A percentile compares a stretch with the other conserved stretches of the same genome.
Conservation (phyloP, 2,888 invertebrate genomes). For the Dicycla oo region DNA sequence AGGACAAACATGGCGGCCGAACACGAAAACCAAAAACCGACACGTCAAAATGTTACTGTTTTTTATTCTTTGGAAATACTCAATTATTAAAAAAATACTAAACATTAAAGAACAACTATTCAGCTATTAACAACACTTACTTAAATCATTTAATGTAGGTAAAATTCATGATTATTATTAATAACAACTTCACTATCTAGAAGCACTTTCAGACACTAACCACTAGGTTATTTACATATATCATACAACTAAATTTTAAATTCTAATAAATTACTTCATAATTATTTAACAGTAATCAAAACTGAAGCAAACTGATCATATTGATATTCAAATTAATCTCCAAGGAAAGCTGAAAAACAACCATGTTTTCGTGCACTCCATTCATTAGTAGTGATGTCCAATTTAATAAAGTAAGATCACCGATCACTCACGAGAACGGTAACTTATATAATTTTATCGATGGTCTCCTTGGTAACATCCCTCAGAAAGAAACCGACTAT, state of each 20-base stretch:
- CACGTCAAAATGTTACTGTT: conserved; percentile 85
- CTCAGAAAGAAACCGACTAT: conserved; percentile 10
- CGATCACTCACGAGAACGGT: conserved; percentile 9
- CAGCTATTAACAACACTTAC: conserved; percentile 78
- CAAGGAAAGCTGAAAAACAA: conserved; percentile 89
- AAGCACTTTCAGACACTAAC: conserved; percentile 83
- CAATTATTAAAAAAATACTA: conserved; percentile 39
- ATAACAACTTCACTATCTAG: conserved; percentile 80
- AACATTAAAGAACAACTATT: conserved; percentile 61
- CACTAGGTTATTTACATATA: conserved; percentile 83
- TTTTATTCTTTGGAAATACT: conserved; percentile 61
- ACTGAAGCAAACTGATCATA: conserved; percentile 72
- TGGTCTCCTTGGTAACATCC: conserved; percentile 30
- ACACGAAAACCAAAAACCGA: conserved; percentile 85
- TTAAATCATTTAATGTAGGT: conserved; percentile 82
- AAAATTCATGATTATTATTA: conserved; percentile 83
- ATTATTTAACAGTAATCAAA: conserved; percentile 68
- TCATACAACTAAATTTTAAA: conserved; percentile 72
- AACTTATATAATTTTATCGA: conserved; percentile 29
- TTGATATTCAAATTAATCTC: conserved; percentile 75
- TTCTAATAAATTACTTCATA: conserved; percentile 70
- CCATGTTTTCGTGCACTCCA: conserved; percentile 87
- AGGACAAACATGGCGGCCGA: conserved; percentile 90
- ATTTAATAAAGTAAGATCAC: conserved; percentile 1
- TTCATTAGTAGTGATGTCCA: conserved; percentile 72